phyloP scores from a whole-genome alignment of 2,113 vertebrate species.

The Ophthalmolycus amberensis region DNA sequence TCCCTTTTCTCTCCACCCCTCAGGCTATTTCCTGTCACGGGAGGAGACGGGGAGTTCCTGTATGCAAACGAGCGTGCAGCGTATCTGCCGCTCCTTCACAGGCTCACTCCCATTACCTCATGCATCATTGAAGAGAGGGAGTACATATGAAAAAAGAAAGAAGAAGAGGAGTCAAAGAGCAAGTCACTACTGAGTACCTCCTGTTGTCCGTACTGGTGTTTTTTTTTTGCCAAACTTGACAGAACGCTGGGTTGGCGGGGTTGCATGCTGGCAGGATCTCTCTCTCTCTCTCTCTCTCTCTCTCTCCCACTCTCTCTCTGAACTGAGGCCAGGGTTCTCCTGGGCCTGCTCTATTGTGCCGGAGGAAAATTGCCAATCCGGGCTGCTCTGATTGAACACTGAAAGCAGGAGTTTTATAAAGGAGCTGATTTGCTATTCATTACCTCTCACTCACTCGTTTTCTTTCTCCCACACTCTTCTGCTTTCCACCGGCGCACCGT shows the following conservation, averaged over 20 bases:
- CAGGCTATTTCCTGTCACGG: constrained; percentile 52
- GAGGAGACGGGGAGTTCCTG: constrained; percentile 41
- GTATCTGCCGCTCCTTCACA: constrained; percentile 15
- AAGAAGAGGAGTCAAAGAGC: constrained; percentile 53
- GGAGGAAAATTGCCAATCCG: constrained; percentile 81
- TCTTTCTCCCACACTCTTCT: constrained; percentile 58
- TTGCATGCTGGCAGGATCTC: constrained; percentile 33
- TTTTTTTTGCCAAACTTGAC: constrained; percentile 62
- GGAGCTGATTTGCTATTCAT: constrained; percentile 84
- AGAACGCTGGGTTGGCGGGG: constrained; percentile 42
- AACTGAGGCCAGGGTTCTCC: constrained; percentile 72
- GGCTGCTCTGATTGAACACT: constrained; percentile 80
- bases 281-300: background rate
- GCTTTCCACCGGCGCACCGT: constrained; percentile 58
- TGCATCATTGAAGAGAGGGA: constrained; percentile 36
- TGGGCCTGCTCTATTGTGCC: constrained; percentile 75
- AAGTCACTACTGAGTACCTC: constrained; percentile 52
- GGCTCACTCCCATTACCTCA: constrained; percentile 50
- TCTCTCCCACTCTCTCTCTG: constrained; percentile 43
- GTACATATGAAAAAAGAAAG: constrained; percentile 8
- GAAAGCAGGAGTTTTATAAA: constrained; percentile 80
- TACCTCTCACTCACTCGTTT: constrained; percentile 70
- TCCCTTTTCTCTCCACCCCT: constrained; percentile 30
- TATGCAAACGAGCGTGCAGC: constrained; percentile 49
- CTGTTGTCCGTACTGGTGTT: constrained; percentile 45